Evolutionary conservation across 1,140 invertebrate genomes (phyloP).

Genomic region (Parapsyche elsis): DNA sequence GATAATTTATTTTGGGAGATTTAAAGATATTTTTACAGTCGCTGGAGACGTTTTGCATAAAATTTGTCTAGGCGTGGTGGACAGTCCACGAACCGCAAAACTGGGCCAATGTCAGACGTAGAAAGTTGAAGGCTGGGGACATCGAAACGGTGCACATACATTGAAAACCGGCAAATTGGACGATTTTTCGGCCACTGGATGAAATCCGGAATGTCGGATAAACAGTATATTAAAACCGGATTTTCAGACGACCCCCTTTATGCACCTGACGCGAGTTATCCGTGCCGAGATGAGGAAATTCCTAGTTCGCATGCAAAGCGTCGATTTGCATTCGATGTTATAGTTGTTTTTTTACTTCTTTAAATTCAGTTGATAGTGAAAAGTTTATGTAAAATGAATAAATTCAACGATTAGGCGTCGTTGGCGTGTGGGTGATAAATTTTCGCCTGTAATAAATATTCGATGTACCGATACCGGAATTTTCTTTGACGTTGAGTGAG

Average conservation of each 20-base stretch:
- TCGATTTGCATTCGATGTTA: too few species aligned
- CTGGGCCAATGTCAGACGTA: constrained; percentile 52
- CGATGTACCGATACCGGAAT: too few species aligned
- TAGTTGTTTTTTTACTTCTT: too few species aligned
- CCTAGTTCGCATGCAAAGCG: too few species aligned
- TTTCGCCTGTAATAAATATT: too few species aligned
- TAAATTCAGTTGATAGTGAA: too few species aligned
- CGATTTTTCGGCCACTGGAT: not conserved
- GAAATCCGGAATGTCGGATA: not conserved
- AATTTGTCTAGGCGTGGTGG: not conserved
- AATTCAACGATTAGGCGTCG: too few species aligned
- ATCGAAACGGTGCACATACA: not conserved
- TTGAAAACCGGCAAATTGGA: not conserved
- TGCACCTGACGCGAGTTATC: too few species aligned
- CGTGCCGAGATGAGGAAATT: too few species aligned
- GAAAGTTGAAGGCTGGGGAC: constrained; percentile 54
- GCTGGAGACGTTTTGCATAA: not conserved
- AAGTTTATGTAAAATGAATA: too few species aligned
- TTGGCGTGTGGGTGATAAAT: too few species aligned
- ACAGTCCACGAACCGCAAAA: constrained; percentile 38
- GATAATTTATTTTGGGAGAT: not conserved
- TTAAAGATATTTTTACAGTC: not conserved
- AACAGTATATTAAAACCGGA: not conserved
- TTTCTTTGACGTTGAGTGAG: too few species aligned
- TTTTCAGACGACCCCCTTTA: not conserved